phyloP scores from a whole-genome alignment of 1,140 invertebrate species.

The Druon quercuslanigerum region DNA sequence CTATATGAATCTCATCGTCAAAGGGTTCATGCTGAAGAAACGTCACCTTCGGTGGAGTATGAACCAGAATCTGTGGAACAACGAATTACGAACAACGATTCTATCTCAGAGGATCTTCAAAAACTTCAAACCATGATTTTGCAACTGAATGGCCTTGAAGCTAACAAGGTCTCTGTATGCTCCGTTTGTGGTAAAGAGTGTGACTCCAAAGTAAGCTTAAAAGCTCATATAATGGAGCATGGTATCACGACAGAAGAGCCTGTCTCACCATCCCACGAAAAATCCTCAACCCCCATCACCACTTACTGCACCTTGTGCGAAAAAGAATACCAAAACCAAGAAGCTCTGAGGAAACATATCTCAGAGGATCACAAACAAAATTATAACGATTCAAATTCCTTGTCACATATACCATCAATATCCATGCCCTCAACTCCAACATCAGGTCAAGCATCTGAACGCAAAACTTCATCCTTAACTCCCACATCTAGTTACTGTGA shows the following conservation, averaged over 20 bases:
- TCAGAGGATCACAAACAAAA: slow-evolving; percentile 75
- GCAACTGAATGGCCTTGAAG: slow-evolving; percentile 87
- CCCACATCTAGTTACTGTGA: slow-evolving; percentile 95
- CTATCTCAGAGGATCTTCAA: slow-evolving; percentile 86
- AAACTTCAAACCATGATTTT: slow-evolving; percentile 94
- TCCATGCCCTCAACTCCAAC: slow-evolving; percentile 44
- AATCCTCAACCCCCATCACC: slow-evolving; percentile 60
- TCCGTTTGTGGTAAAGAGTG: slow-evolving; percentile 79
- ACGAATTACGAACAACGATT: slow-evolving; percentile 72
- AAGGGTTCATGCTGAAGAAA: slow-evolving; percentile 72
- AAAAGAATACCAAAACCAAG: slow-evolving; percentile 76
- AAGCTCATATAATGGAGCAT: slow-evolving; percentile 80
- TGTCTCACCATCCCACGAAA: slow-evolving; percentile 53
- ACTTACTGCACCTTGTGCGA: slow-evolving; percentile 77
- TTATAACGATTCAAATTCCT: slow-evolving; percentile 44
- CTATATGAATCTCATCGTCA: slow-evolving; percentile 76
- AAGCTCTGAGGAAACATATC: slow-evolving; percentile 78
- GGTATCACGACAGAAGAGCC: slow-evolving; percentile 63
- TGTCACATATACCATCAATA: slow-evolving; percentile 52
- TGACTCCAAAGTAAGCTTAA: slow-evolving; percentile 77
- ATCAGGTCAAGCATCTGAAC: slow-evolving; percentile 51
- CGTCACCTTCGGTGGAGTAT: slow-evolving; percentile 60
- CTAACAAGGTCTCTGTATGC: slow-evolving; percentile 77
- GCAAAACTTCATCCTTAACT: slow-evolving; percentile 73
- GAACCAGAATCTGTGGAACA: slow-evolving; percentile 58